Evolutionary conservation across 2,888 invertebrate genomes (phyloP), one percentile per base, ranked within the genome.

Genomic region (Lottia scabra): DNA sequence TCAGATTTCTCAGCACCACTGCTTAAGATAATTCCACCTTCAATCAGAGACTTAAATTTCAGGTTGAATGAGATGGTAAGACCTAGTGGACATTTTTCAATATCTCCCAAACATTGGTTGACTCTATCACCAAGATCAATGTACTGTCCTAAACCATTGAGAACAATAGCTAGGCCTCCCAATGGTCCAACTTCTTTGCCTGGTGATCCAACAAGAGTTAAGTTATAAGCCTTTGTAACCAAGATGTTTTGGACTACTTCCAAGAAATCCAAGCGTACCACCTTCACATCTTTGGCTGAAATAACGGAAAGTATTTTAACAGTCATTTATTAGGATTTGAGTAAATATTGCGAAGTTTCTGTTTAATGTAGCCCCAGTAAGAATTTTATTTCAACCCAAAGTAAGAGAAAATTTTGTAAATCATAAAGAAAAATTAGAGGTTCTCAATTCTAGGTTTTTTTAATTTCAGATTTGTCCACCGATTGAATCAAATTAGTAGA

Each of bases 141-240:
- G 67, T 76, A 84, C 70, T 86, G 83, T 30, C 78, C 70, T 5
- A 48, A 30, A 15, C 85, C 86, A 72, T 82, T 78, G 43, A 87
- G 77, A 10, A 65, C 27, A 0, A 84, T 64, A 26, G 80, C 82
- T 12, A 71, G 16, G 8, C 84, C 84, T 8, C 85, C 85, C 19
- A 79, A 73, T 44, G 79, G 78, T 46, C 83, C 86, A 2, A 77
- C 76, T 13, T 87, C 72, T 1, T 13, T 23, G 15, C 83, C 83
- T 15, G 74, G 67, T 16, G 62, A 46, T 63, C 83, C 81, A 65
- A 78, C 68, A 16, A 76, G 26, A 13, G 80, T 81, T 56, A 82
- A 73, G 63, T 75, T 75, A 66, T 72, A 73, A 23, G 38, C 63
- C 70, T 6, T 68, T 15, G 76, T 85, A 69, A 46, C 27, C 43